Conservation (phyloP, 2,888 invertebrate genomes). For the Pristionchus mayeri region DNA sequence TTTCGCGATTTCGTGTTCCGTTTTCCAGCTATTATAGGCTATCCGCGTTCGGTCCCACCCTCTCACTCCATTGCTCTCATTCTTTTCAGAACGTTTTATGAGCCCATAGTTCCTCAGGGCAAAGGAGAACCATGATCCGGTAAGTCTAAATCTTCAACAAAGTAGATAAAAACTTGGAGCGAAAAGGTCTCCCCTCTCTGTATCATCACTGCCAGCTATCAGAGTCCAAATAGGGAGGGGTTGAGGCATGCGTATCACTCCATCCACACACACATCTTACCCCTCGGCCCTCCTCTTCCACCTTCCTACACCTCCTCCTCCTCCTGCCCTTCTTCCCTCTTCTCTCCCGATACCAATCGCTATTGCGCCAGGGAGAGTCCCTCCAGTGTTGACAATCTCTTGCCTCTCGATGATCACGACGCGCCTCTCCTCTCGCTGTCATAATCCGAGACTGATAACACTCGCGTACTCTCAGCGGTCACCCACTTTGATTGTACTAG, state of each 20-base stretch:
- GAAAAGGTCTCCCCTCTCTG: background rate
- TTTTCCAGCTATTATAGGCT: too few species aligned
- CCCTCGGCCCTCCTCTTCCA: background rate
- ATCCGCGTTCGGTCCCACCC: too few species aligned
- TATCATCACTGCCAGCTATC: background rate
- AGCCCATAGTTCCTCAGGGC: background rate
- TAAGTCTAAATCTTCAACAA: background rate
- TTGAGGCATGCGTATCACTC: constrained; percentile 28
- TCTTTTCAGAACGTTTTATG: background rate
- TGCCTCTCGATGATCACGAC: too few species aligned
- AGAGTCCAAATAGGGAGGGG: constrained; percentile 19
- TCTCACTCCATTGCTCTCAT: too few species aligned
- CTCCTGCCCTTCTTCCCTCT: background rate
- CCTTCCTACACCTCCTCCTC: background rate
- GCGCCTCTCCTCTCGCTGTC: constrained; percentile 3
- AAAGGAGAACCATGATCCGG: background rate
- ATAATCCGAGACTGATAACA: constrained; percentile 13
- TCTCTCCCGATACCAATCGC: background rate
- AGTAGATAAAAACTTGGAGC: background rate
- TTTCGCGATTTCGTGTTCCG: too few species aligned
- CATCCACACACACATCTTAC: constrained; percentile 19
- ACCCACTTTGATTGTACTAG: too few species aligned
- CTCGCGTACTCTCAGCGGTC: background rate
- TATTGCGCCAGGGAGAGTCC: background rate
- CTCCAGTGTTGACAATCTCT: constrained; percentile 19